Evolutionary conservation across 2,888 invertebrate genomes (phyloP).

Genomic region (Noctuana brunneofusca): DNA sequence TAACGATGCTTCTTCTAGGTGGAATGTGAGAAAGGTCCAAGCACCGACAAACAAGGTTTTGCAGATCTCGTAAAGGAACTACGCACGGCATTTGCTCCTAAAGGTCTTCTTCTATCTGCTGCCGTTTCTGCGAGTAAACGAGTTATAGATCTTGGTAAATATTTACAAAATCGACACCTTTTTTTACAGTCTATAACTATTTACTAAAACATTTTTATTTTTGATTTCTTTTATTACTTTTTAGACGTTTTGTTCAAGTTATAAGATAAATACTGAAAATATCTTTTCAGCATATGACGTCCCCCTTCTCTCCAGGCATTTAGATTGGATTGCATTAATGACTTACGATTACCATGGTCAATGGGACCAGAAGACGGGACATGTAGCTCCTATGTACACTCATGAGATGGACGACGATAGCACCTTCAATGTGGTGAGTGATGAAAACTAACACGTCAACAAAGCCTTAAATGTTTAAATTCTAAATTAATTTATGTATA

Average conservation of each 20-base stretch:
- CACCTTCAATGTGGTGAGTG: constrained; percentile 89
- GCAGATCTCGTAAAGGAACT: constrained; percentile 89
- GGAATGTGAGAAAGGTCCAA: constrained; percentile 91
- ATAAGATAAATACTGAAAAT: not conserved
- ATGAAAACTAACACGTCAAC: not conserved
- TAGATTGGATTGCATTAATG: constrained; percentile 96
- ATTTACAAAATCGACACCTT: not conserved
- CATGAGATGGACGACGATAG: constrained; percentile 88
- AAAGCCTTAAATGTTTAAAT: too few species aligned
- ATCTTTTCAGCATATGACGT: constrained; percentile 86
- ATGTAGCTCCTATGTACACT: constrained; percentile 93
- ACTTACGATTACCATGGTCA: constrained; percentile 95
- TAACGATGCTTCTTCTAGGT: constrained; percentile 68
- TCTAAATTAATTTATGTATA: too few species aligned
- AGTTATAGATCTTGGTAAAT: constrained; percentile 89
- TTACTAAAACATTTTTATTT: too few species aligned
- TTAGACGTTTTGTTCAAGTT: too few species aligned
- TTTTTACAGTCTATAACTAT: too few species aligned
- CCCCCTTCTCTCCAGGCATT: constrained; percentile 86
- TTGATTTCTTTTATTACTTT: too few species aligned
- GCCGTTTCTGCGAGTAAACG: constrained; percentile 93
- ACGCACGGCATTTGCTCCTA: constrained; percentile 86
- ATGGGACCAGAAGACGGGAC: constrained; percentile 95
- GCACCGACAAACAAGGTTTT: constrained; percentile 91
- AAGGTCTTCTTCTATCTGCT: constrained; percentile 88